A percentile compares a stretch with the other conserved stretches of the same genome.
These are phyloP conservation scores for Habrosyne pyritoides DNA, from an alignment of 2,888 invertebrate genomes.

Conservation along the genomic window DNA sequence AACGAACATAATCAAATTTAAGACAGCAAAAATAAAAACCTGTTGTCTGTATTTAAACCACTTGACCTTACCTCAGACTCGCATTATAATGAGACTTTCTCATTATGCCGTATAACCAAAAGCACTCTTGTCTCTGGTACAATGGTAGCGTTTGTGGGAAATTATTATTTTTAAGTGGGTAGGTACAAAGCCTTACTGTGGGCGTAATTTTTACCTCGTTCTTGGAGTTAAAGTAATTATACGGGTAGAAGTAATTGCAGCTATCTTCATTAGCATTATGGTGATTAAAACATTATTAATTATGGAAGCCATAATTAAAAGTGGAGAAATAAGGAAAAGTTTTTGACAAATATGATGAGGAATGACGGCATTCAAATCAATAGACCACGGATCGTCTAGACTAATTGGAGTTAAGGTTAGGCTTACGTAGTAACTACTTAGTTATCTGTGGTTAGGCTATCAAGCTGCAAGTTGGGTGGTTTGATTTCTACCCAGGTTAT, in stretches of 20 bases:
- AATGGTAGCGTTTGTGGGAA: conserved; percentile 29
- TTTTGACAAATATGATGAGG: background rate
- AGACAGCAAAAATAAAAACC: background rate
- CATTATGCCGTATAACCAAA: conserved; percentile 12
- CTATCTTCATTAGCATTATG: background rate
- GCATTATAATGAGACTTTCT: conserved; percentile 6
- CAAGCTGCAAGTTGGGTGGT: no score
- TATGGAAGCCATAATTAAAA: background rate
- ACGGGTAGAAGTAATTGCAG: background rate
- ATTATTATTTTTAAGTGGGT: conserved; percentile 35
- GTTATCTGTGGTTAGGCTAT: no score
- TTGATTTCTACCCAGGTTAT: no score
- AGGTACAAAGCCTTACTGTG: conserved; percentile 16
- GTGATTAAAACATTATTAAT: background rate
- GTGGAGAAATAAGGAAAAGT: background rate
- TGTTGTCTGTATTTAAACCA: background rate
- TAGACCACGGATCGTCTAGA: no score
- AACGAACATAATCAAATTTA: background rate
- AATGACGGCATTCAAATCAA: no score
- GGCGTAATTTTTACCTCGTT: conserved; percentile 1
- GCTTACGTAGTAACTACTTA: no score
- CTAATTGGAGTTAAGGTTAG: no score
- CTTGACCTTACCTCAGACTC: conserved; percentile 6
- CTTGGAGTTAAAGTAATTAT: background rate
- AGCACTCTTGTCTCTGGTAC: conserved; percentile 31